These are phyloP conservation scores for Zonitis immaculata DNA, from an alignment of 2,888 invertebrate genomes.

Conservation along the genomic window DNA sequence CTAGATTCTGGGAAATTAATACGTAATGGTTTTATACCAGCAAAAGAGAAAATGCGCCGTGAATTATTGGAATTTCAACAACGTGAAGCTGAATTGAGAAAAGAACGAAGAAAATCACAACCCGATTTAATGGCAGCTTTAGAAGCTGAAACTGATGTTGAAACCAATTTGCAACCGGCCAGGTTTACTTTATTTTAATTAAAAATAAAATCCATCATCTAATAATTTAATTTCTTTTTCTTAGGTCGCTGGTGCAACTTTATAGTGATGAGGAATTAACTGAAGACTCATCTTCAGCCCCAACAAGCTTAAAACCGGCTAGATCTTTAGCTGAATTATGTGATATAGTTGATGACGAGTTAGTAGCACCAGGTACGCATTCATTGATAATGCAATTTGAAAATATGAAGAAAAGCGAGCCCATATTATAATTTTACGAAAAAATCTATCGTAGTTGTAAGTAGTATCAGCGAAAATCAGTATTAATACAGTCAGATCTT, in stretches of 20 bases:
- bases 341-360: constrained; percentile 58
- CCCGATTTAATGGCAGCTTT: constrained; percentile 59
- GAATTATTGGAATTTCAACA: constrained; percentile 81
- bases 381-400: constrained; percentile 80
- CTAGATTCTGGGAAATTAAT: constrained; percentile 56
- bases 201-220: no score
- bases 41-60: constrained; percentile 72
- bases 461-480: constrained; percentile 3
- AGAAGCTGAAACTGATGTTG: constrained; percentile 52
- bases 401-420: constrained; percentile 55
- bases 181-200: no score
- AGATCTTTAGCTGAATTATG: constrained; percentile 65
- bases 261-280: constrained; percentile 15
- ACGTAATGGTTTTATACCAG: constrained; percentile 75
- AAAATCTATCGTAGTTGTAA: no score
- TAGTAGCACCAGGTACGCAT: constrained; percentile 58
- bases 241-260: neutral
- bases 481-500: constrained; percentile 23
- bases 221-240: neutral
- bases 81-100: constrained; percentile 52
- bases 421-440: constrained; percentile 14
- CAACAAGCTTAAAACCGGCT: constrained; percentile 55
- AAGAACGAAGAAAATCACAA: constrained; percentile 61
- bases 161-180: constrained; percentile 27
- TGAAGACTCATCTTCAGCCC: constrained; percentile 1